phyloP scores from a whole-genome alignment of 2,888 invertebrate genomes.

The Drosophila affinis region DNA sequence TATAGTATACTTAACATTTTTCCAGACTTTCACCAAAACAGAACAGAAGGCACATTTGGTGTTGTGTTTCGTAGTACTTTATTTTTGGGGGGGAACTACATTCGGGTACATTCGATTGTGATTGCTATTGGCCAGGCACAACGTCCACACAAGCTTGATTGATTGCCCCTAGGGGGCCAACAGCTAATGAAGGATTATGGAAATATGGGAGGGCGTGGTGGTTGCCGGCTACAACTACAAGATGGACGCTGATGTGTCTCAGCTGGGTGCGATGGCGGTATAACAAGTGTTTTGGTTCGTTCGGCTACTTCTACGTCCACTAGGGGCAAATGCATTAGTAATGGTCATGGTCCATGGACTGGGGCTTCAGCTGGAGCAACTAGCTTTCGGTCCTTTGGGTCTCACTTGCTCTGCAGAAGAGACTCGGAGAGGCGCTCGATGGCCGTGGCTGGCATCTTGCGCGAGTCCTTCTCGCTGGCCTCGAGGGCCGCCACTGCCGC shows the following conservation, averaged over 20 bases:
- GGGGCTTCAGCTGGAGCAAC: background rate
- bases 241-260: constrained; percentile 54
- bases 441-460: constrained; percentile 60
- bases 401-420: constrained; percentile 69
- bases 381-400: background rate
- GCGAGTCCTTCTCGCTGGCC: constrained; percentile 46
- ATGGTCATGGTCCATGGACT: constrained; percentile 36
- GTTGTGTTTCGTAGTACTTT: constrained; percentile 52
- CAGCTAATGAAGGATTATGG: background rate
- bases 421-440: constrained; percentile 76
- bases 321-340: constrained; percentile 62
- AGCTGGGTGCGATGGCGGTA: constrained; percentile 50
- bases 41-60: background rate
- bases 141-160: constrained; percentile 58
- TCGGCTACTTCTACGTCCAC: constrained; percentile 46
- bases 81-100: constrained; percentile 44
- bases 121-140: constrained; percentile 57
- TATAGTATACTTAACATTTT: background rate
- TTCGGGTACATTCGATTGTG: constrained; percentile 24
- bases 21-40: too few species aligned
- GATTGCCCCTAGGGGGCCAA: background rate
- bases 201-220: background rate
- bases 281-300: constrained; percentile 55
- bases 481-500: constrained; percentile 55
- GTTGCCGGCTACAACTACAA: constrained; percentile 38